Percentiles rank a stretch among this genome's conserved stretches.
Conservation (phyloP, 1,140 invertebrate species). For the Drosophila sucinea region DNA sequence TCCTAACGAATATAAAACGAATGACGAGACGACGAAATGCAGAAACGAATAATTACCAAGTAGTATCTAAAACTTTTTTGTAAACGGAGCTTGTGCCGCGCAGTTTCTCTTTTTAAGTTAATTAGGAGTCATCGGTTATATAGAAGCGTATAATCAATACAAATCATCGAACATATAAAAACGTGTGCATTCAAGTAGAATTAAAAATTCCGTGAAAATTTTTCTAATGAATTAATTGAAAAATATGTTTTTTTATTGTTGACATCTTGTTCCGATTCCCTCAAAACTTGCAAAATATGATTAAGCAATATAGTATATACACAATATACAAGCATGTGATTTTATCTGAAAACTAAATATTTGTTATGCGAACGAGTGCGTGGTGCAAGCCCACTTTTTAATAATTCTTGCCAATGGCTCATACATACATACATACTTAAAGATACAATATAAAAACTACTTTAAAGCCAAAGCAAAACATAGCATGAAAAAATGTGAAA, state of each 20-base stretch:
- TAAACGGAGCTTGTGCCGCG: constrained; percentile 12
- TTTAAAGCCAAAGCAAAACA: constrained; percentile 20
- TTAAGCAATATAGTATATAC: background rate
- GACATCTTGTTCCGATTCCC: background rate
- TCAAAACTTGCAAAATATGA: background rate
- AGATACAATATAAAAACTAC: constrained; percentile 13
- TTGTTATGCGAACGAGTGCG: background rate
- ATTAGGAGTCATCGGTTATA: background rate
- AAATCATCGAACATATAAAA: background rate
- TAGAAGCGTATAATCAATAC: background rate
- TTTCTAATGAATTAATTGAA: background rate
- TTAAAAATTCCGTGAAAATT: background rate
- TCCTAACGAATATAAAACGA: background rate
- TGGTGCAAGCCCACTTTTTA: constrained; percentile 2
- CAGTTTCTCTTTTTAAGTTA: background rate
- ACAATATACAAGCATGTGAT: background rate
- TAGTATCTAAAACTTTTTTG: background rate
- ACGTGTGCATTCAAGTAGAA: background rate
- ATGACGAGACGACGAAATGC: background rate
- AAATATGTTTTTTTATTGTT: background rate
- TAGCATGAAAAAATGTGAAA: constrained; percentile 62
- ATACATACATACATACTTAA: constrained; percentile 13
- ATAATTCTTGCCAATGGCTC: constrained; percentile 7
- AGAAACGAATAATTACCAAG: background rate
- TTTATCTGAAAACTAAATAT: background rate